Conservation (phyloP, 2,888 invertebrate genomes). For the Stenodema calcarata region DNA sequence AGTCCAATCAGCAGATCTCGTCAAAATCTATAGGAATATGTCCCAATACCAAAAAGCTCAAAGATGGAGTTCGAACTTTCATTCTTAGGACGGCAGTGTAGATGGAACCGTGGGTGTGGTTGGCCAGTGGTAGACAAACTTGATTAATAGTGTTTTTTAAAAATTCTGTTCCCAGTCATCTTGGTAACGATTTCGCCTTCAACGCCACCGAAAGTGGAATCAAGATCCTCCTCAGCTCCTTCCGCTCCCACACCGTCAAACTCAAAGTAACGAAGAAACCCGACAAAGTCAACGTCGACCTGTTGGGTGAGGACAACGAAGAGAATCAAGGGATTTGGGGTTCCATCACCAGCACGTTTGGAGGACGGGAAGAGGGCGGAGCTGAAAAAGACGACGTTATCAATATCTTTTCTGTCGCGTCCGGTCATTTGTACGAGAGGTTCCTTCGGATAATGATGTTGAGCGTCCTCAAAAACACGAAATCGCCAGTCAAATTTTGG, state of each 20-base stretch:
- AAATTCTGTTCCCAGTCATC: constrained; percentile 69
- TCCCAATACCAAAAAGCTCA: no score
- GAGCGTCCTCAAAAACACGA: constrained; percentile 93
- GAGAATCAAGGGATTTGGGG: constrained; percentile 83
- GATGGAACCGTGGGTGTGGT: no score
- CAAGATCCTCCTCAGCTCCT: constrained; percentile 79
- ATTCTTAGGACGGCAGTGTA: no score
- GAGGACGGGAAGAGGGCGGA: constrained; percentile 63
- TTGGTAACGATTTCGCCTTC: constrained; percentile 75
- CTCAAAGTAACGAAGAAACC: constrained; percentile 89
- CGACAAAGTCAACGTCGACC: constrained; percentile 84
- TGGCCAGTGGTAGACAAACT: no score
- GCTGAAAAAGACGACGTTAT: constrained; percentile 78
- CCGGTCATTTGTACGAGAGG: constrained; percentile 97
- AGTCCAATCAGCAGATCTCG: no score
- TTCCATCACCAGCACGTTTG: constrained; percentile 76
- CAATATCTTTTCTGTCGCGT: constrained; percentile 98
- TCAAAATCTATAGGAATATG: no score
- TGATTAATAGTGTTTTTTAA: no score
- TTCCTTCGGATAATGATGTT: constrained; percentile 98
- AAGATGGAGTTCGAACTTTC: no score
- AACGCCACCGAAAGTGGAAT: constrained; percentile 70
- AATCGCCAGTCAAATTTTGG: constrained; percentile 98
- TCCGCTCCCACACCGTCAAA: constrained; percentile 90
- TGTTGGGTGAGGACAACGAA: constrained; percentile 81